Evolutionary conservation across 2,888 invertebrate species (phyloP).

Genomic region (Hartigia nigra): DNA sequence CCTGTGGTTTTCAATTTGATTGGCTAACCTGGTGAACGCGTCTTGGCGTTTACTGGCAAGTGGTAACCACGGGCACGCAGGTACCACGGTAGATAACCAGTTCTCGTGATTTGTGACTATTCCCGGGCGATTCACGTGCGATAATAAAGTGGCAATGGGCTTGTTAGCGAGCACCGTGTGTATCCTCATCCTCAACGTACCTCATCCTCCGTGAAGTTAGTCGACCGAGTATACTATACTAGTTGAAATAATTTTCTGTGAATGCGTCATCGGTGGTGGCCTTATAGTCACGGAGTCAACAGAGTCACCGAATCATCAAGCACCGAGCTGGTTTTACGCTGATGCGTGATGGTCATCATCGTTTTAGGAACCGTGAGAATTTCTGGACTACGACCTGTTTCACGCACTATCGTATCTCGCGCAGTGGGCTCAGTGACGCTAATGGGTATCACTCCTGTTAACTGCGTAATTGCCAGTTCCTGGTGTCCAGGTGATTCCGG

Average conservation of each 20-base stretch:
- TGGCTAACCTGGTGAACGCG: background rate
- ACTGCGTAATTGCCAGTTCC: background rate
- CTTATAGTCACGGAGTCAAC: background rate
- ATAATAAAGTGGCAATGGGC: conserved; percentile 65
- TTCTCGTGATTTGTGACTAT: conserved; percentile 63
- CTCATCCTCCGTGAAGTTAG: conserved; percentile 7
- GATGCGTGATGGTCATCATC: background rate
- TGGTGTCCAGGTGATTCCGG: background rate
- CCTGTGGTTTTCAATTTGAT: background rate
- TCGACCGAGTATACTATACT: conserved; percentile 15
- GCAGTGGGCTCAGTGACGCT: background rate
- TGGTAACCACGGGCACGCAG: conserved; percentile 29
- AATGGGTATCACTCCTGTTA: background rate
- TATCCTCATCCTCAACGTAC: background rate
- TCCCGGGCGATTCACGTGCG: conserved; percentile 57
- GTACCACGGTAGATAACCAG: conserved; percentile 54
- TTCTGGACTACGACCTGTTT: background rate
- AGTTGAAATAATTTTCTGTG: conserved; percentile 13
- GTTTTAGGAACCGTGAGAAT: background rate
- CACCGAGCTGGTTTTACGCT: background rate
- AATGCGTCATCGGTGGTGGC: background rate
- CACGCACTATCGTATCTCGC: background rate
- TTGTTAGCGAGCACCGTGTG: conserved; percentile 51
- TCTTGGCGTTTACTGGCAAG: background rate
- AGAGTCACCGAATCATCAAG: background rate